Conservation (phyloP, 2,113 vertebrate genomes). For the Saguinus imperator region DNA sequence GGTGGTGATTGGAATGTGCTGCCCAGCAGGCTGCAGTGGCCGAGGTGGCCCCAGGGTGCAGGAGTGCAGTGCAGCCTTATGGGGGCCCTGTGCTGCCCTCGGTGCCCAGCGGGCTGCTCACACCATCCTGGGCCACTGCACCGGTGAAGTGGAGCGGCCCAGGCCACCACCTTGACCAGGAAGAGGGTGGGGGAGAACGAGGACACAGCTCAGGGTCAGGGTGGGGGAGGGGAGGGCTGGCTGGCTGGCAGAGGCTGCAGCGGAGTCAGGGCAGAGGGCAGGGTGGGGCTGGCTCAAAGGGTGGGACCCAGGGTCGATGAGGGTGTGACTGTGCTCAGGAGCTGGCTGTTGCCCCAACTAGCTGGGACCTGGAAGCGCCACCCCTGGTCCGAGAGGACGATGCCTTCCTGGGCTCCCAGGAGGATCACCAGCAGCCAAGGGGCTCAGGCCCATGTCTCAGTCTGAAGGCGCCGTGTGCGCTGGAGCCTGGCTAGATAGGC, state of each 20-base stretch:
- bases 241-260: neutral
- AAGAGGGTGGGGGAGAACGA: rapidly evolving
- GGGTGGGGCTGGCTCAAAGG: no score
- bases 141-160: no score
- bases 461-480: constrained; percentile 88
- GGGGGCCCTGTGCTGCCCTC: neutral
- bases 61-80: neutral
- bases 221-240: neutral
- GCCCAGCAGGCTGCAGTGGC: neutral
- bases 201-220: neutral
- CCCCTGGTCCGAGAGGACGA: neutral
- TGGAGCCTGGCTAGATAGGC: constrained; percentile 89
- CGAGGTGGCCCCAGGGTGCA: neutral
- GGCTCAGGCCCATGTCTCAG: constrained; percentile 94
- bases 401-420: neutral
- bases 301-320: rapidly evolving
- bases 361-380: neutral
- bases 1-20: neutral
- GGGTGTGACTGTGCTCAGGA: neutral
- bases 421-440: rapidly evolving
- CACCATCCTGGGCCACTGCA: no score
- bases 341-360: neutral
- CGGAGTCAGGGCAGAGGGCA: neutral
- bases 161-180: neutral
- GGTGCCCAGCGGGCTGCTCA: no score